A percentile compares a stretch with the other conserved stretches of the same genome.
phyloP scores from a whole-genome alignment of 2,888 invertebrate species.

The Arge pagana region DNA sequence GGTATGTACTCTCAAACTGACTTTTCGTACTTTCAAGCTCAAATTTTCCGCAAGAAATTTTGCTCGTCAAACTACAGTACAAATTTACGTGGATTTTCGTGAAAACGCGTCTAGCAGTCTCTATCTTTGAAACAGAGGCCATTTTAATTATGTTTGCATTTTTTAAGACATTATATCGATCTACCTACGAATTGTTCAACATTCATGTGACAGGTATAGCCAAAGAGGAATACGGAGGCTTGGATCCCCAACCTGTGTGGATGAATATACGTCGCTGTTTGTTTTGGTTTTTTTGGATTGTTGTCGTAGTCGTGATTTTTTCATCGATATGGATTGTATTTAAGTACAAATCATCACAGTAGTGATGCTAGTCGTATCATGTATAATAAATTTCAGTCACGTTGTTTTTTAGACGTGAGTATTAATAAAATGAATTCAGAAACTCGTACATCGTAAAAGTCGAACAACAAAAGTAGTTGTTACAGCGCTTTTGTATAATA shows the following conservation, averaged over 20 bases:
- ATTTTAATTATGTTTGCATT: neutral
- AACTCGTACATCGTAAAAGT: too few relatives aligned
- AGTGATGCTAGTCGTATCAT: too few relatives aligned
- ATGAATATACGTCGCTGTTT: constrained; percentile 43
- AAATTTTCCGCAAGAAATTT: neutral
- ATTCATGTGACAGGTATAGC: constrained; percentile 33
- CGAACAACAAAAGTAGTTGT: too few relatives aligned
- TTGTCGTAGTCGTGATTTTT: constrained; percentile 37
- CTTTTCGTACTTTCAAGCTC: too few relatives aligned
- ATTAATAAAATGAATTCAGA: too few relatives aligned
- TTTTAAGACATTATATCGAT: neutral
- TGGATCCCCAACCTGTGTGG: constrained; percentile 39
- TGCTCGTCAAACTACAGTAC: neutral
- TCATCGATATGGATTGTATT: constrained; percentile 36
- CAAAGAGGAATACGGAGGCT: constrained; percentile 36
- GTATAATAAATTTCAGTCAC: too few relatives aligned
- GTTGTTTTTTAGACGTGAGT: too few relatives aligned
- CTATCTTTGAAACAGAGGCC: neutral
- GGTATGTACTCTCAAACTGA: too few relatives aligned
- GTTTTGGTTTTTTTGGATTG: constrained; percentile 46
- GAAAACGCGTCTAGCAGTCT: neutral
- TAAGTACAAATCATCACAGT: too few relatives aligned
- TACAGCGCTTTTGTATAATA: too few relatives aligned
- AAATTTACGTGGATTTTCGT: neutral
- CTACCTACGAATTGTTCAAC: neutral